Evolutionary conservation across 2,113 vertebrate species (phyloP).

Genomic region (Ginglymostoma cirratum): DNA sequence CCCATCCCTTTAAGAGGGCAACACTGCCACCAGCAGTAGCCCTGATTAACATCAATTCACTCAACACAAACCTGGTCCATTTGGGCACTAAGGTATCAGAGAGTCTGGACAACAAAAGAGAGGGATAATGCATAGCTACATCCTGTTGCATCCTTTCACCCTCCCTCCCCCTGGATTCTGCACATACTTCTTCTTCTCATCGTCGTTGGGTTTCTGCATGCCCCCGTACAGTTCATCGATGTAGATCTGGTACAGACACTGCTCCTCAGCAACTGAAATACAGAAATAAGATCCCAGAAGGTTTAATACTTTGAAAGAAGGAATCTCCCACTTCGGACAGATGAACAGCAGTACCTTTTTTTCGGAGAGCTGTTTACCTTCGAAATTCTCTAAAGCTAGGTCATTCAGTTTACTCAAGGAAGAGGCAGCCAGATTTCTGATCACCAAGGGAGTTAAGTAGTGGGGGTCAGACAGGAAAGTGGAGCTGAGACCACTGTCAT

Average conservation of each 20-base stretch:
- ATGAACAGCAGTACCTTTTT: too few species aligned
- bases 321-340: too few species aligned
- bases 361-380: too few species aligned
- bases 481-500: too few species aligned
- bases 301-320: not conserved
- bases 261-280: conserved; percentile 83
- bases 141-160: not conserved
- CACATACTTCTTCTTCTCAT: conserved; percentile 89
- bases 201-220: conserved; percentile 82
- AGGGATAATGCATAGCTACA: not conserved
- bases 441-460: too few species aligned
- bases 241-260: conserved; percentile 94
- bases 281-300: not conserved
- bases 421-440: too few species aligned
- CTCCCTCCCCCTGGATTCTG: not conserved
- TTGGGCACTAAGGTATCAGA: not conserved
- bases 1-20: not conserved
- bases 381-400: too few species aligned
- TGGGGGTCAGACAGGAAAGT: too few species aligned
- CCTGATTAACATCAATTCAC: not conserved
- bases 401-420: too few species aligned
- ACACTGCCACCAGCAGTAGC: not conserved
- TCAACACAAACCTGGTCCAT: not conserved
- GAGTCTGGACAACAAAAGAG: not conserved
- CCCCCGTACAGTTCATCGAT: conserved; percentile 89